A percentile compares a stretch with the other conserved stretches of the same genome.
Conservation (phyloP, 2,888 invertebrate genomes). For the Leistus spinibarbis region DNA sequence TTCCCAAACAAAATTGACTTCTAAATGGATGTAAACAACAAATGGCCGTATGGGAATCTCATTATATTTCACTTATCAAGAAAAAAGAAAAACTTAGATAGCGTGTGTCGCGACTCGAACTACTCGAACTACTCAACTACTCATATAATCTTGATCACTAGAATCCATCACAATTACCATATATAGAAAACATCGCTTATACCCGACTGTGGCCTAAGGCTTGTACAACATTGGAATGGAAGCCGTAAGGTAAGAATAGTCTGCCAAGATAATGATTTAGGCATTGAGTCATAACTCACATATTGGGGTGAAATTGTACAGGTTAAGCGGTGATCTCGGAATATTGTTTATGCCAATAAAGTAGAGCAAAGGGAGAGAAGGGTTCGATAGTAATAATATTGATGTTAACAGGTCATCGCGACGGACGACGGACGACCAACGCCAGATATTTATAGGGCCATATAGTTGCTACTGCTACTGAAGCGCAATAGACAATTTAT, state of each 20-base stretch:
- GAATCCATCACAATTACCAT: no score
- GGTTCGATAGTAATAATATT: not conserved
- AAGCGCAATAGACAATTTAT: not conserved
- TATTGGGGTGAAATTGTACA: not conserved
- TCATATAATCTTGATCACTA: no score
- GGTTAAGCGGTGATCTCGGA: not conserved
- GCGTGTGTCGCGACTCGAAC: no score
- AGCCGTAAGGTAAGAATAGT: no score
- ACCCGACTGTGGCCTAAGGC: no score
- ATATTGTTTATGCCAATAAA: not conserved
- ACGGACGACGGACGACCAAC: not conserved
- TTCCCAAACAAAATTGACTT: not conserved
- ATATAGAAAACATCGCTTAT: no score
- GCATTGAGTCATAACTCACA: not conserved
- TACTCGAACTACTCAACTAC: no score
- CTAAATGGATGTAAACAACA: not conserved
- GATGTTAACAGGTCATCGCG: not conserved
- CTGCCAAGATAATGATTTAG: not conserved
- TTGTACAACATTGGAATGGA: no score
- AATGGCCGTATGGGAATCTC: no score
- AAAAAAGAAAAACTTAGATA: no score
- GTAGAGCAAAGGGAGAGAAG: not conserved
- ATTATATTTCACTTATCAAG: no score
- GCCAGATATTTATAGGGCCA: not conserved
- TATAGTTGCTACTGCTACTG: not conserved